phyloP scores from a whole-genome alignment of 2,797 vertebrate genomes.

The Chaetodon trifasciatus region DNA sequence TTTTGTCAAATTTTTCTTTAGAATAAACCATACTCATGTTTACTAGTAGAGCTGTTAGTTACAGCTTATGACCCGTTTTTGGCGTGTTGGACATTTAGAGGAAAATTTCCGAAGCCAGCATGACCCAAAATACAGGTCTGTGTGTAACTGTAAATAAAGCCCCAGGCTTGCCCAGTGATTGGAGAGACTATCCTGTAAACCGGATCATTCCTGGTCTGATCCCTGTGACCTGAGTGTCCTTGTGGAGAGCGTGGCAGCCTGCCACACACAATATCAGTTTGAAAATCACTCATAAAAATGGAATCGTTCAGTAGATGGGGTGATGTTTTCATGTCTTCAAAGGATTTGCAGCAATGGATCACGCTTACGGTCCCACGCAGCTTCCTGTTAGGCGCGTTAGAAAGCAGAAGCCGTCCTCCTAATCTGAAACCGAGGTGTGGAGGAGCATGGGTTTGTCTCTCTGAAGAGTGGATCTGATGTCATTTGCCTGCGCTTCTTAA shows the following conservation, averaged over 20 bases:
- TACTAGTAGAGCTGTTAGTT: neutral
- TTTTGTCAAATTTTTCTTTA: slow-evolving; percentile 1
- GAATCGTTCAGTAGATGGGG: neutral
- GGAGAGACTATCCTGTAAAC: slow-evolving; percentile 32
- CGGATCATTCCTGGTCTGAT: slow-evolving; percentile 37
- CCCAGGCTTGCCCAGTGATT: slow-evolving; percentile 8
- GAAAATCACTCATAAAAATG: neutral
- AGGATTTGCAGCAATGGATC: neutral
- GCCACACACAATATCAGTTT: neutral
- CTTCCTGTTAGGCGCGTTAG: neutral
- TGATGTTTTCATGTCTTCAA: neutral
- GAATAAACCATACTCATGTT: neutral
- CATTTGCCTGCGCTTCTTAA: slow-evolving; percentile 38
- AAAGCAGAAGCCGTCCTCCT: neutral
- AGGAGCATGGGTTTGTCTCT: slow-evolving; percentile 23
- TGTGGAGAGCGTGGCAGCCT: slow-evolving; percentile 14
- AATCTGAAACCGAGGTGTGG: neutral
- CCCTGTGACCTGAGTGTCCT: slow-evolving; percentile 46
- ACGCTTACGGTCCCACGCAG: too few relatives aligned
- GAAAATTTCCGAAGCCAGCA: neutral
- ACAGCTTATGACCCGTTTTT: neutral
- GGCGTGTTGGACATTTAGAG: neutral
- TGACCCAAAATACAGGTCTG: slow-evolving; percentile 37
- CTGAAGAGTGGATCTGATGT: slow-evolving; percentile 30
- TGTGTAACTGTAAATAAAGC: slow-evolving; percentile 46